Evolutionary conservation across 2,113 vertebrate species (phyloP).

Genomic region (Heterotis niloticus): DNA sequence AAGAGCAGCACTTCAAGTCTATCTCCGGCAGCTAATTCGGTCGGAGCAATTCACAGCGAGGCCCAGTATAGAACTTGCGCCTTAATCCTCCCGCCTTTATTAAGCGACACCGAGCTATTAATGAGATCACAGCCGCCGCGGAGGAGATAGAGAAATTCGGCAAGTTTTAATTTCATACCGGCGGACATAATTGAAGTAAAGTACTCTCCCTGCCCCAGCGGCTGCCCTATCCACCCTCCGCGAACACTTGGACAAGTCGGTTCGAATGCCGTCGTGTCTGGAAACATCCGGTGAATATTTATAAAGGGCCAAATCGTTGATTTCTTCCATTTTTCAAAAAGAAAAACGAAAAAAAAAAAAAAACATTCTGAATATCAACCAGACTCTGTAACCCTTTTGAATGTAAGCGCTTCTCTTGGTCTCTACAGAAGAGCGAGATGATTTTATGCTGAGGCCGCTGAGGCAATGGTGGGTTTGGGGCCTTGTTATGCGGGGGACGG

Average conservation of each 20-base stretch:
- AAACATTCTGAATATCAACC: not conserved
- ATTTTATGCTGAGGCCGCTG: not conserved
- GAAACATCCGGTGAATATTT: constrained; percentile 10
- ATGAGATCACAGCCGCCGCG: constrained; percentile 61
- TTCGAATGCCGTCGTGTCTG: not conserved
- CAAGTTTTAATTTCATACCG: constrained; percentile 70
- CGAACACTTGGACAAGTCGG: constrained; percentile 14
- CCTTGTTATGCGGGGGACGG: not conserved
- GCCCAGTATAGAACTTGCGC: constrained; percentile 59
- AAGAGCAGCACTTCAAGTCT: constrained; percentile 26
- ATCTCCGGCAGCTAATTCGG: constrained; percentile 32
- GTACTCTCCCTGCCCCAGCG: constrained; percentile 50
- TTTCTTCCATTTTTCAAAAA: not conserved
- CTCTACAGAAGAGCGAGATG: not conserved
- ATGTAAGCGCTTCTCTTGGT: not conserved
- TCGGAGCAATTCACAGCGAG: constrained; percentile 62
- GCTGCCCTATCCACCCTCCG: constrained; percentile 36
- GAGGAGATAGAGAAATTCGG: constrained; percentile 55
- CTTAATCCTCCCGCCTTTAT: constrained; percentile 71
- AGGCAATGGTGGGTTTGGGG: too few species aligned
- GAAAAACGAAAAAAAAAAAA: not conserved
- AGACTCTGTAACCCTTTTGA: not conserved
- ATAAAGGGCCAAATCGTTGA: constrained; percentile 11
- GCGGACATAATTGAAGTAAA: constrained; percentile 70
- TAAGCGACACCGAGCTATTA: constrained; percentile 64